Evolutionary conservation across 2,113 vertebrate genomes (phyloP).

Genomic region (Cyprinodon tularosa): DNA sequence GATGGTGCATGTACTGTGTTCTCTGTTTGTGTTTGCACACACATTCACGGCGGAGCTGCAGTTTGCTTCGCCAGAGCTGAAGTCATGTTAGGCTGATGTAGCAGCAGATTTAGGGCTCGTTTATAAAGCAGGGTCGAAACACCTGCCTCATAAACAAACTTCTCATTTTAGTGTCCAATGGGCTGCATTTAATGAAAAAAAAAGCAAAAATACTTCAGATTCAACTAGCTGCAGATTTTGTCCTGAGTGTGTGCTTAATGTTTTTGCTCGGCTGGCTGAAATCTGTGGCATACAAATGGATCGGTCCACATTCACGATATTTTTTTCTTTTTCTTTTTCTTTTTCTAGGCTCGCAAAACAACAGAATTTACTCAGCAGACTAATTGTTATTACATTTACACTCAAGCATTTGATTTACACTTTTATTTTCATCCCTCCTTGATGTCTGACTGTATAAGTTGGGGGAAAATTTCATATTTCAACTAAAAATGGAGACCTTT

Average conservation of each 20-base stretch:
- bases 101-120: conserved; percentile 40
- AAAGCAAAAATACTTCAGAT: conserved; percentile 36
- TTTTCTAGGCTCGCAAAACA: background rate
- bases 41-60: conserved; percentile 25
- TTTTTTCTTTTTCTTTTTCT: background rate
- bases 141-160: conserved; percentile 16
- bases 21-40: conserved; percentile 33
- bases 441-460: background rate
- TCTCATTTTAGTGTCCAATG: conserved; percentile 42
- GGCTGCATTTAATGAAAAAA: conserved; percentile 50
- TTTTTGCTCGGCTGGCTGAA: background rate
- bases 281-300: background rate
- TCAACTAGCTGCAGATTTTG: conserved; percentile 35
- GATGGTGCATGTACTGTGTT: background rate
- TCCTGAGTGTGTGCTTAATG: background rate
- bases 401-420: background rate
- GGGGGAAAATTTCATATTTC: conserved; percentile 19
- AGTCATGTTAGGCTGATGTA: conserved; percentile 15
- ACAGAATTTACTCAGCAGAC: background rate
- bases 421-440: background rate
- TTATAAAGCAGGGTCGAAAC: conserved; percentile 45
- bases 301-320: background rate
- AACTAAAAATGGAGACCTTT: conserved; percentile 17
- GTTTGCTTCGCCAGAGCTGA: conserved; percentile 51
- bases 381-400: background rate